Evolutionary conservation across 92 coral and sea anemone genomes (phyloP).

Genomic region (Porites divaricata): DNA sequence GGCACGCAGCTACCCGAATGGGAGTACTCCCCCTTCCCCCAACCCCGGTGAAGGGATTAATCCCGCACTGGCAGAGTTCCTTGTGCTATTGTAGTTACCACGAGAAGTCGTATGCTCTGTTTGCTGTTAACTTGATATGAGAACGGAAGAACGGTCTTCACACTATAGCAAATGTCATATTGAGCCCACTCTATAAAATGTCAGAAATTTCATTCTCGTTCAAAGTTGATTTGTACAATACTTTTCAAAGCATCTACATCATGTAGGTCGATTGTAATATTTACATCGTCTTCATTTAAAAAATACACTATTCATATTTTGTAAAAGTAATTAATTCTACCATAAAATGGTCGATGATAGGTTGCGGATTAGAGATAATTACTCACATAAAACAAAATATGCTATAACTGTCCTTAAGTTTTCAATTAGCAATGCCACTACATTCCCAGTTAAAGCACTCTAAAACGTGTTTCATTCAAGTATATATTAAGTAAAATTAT

Average conservation of each 20-base stretch:
- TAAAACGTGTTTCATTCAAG: not conserved
- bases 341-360: not conserved
- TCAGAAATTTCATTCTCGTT: not conserved
- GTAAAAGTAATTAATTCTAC: not conserved
- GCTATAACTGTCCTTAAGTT: not conserved
- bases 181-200: not conserved
- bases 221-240: slow-evolving; percentile 23
- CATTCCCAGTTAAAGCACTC: not conserved
- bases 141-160: no score
- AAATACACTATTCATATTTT: slow-evolving; percentile 30
- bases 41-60: no score
- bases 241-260: slow-evolving; percentile 10
- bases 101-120: no score
- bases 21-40: no score
- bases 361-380: not conserved
- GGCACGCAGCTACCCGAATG: no score
- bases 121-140: no score
- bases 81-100: no score
- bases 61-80: no score
- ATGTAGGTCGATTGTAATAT: slow-evolving; percentile 1
- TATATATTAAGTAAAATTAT: not conserved
- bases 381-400: not conserved
- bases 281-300: slow-evolving; percentile 31
- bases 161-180: not conserved
- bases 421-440: no score